Evolutionary conservation across 2,888 invertebrate species (phyloP).

Genomic region (Digitonthophagus gazella): DNA sequence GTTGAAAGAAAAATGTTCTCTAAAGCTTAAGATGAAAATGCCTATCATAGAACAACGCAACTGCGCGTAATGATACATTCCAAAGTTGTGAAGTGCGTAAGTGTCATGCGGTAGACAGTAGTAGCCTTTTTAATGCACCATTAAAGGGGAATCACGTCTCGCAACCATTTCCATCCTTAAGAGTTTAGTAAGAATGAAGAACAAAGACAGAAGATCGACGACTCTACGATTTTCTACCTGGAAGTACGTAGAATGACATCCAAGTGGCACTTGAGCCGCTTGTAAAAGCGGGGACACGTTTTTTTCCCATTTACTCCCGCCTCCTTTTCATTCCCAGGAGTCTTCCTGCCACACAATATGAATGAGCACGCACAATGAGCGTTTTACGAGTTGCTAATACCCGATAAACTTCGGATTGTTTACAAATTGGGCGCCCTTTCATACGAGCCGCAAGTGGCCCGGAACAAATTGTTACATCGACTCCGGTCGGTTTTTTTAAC

Average conservation of each 20-base stretch:
- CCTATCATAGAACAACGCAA: too few relatives aligned
- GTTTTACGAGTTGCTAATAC: conserved; percentile 21
- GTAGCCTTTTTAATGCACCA: conserved; percentile 38
- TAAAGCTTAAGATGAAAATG: too few relatives aligned
- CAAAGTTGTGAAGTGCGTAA: conserved; percentile 28
- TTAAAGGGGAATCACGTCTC: conserved; percentile 37
- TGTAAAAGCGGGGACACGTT: conserved; percentile 33
- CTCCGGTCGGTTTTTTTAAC: background rate
- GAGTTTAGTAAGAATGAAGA: conserved; percentile 14
- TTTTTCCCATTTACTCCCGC: conserved; percentile 19
- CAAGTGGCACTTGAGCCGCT: conserved; percentile 37
- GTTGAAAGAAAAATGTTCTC: too few relatives aligned
- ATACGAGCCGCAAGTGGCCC: background rate
- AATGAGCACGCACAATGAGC: conserved; percentile 14
- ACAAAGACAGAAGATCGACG: conserved; percentile 6
- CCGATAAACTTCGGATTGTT: conserved; percentile 23
- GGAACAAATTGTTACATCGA: background rate
- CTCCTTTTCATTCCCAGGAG: background rate
- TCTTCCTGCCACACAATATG: conserved; percentile 15
- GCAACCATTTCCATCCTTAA: conserved; percentile 26
- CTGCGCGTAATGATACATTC: too few relatives aligned
- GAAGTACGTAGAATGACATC: conserved; percentile 35
- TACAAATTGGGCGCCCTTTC: conserved; percentile 18
- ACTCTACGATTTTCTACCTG: conserved; percentile 35
- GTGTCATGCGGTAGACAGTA: conserved; percentile 36